Percentiles rank a stretch among this genome's conserved stretches.
phyloP scores from a whole-genome alignment of 1,140 invertebrate species.

The Oreohelix idahoensis region DNA sequence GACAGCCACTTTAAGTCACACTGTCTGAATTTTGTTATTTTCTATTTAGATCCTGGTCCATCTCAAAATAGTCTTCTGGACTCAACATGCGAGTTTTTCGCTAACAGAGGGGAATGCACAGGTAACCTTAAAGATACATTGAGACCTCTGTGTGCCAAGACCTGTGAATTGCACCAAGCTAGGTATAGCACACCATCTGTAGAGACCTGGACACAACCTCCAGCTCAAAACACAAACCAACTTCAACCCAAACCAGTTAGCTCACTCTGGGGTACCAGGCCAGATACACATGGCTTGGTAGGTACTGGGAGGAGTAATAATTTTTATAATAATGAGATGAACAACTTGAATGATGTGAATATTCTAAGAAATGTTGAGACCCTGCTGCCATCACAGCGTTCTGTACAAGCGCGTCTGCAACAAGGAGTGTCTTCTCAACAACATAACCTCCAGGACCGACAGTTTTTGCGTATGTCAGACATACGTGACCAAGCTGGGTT shows the following conservation, averaged over 20 bases:
- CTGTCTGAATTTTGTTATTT: too few species aligned
- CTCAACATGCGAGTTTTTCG: conserved; percentile 44
- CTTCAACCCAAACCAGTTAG: not conserved
- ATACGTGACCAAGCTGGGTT: not conserved
- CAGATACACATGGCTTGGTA: not conserved
- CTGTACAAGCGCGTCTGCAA: not conserved
- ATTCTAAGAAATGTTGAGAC: not conserved
- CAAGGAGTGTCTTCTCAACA: not conserved
- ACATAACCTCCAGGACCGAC: not conserved
- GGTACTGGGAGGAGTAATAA: too few species aligned
- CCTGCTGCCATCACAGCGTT: not conserved
- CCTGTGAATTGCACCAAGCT: conserved; percentile 33
- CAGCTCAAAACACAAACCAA: not conserved
- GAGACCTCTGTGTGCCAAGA: conserved; percentile 39
- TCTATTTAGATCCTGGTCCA: conserved; percentile 8
- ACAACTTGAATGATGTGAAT: not conserved
- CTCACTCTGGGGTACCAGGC: not conserved
- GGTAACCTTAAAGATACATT: conserved; percentile 44
- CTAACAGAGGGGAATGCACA: conserved; percentile 34
- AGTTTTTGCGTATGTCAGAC: not conserved
- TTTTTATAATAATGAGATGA: not conserved
- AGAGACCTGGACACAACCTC: not conserved
- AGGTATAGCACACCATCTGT: not conserved
- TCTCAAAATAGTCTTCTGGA: conserved; percentile 41
- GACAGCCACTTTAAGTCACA: too few species aligned